Evolutionary conservation across 2,888 invertebrate genomes (phyloP), one percentile per base, ranked within the genome.

Genomic region (Congeria kusceri): DNA sequence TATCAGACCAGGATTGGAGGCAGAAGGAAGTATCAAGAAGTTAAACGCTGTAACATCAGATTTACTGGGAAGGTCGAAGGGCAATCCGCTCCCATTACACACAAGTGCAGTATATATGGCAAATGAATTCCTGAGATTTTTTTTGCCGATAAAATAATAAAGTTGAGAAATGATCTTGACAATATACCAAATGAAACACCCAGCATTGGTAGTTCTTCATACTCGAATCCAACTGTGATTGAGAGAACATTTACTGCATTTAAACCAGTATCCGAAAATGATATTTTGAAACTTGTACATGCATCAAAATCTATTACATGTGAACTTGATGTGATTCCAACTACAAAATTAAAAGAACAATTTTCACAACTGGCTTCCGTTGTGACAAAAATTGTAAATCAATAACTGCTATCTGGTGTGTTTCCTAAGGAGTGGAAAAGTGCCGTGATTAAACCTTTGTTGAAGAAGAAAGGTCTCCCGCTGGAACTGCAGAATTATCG

Each of bases 391-490:
- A 77, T 77, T 20, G 58, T 77, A 18, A 72, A 67, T 46, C 20
- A 27, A 62, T 67, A 71, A 23, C 57, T 77, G 7, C 13, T 46
- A 27, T 46, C 72, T 57, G 63, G 67, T 44, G 63, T 77, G 15
- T 68, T 77, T 49, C 77, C 72, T 15, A 7, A 67, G 2, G 57
- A n/a, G 7, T 77, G 77, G 77, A 77, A 71, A 66, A 63, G 28
- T 62, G 71, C 77, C 13, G 46, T 71, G 61, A 67, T 77, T 27
- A 77, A 46, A 66, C 62, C 66, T 20, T 56, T 71, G 27, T 56
- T 77, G 57, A 77, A 77, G 58, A 71, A 77, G 62, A 71, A 56
- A 64, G 62, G 77, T 63, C 77, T 72, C 28, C 56, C 72, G n/a
- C 25, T 63, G 29, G 72, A 77, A 57, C 64, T 70, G 0, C 39